Base-by-base conservation (phyloP, 2,113 vertebrate genomes). In the Leuciscus idus region DNA sequence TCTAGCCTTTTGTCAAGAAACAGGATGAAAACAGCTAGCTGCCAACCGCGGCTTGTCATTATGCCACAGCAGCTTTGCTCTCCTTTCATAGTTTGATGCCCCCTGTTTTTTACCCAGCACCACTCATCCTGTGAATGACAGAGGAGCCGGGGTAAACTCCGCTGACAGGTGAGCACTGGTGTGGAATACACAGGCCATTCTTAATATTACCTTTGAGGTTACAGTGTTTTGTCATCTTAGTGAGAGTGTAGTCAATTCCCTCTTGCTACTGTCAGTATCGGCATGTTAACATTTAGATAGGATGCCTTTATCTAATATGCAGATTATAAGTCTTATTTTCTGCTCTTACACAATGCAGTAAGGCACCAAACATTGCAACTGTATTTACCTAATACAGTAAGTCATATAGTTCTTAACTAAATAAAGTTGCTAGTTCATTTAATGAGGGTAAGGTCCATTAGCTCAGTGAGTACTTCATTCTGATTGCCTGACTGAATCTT, bases 61-160 rank as follows among this genome's bases (percentile, higher is more conserved):
- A 36, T 64, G 36, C 30, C 33, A n/a, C 66, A 79, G n/a, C 21
- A 39, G 64, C 75, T 66, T 86, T n/a, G 15, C 17, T 55, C 46
- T 75, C 43, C 46, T 86, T 62, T 70, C 19, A 50, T n/a, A 75
- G 43, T 61, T 48, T 77, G 80, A 59, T 77, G 88, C 80, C 81
- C 68, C 39, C 72, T 21, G 55, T 55, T 43, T 79, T 84, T 59
- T 80, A 50, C 30, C 43, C 23, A 83, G 73, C 50, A 15, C 61
- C 36, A 11, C 39, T 83, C 61, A 10, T 50, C n/a, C 46, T 86
- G 57, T 64, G 28, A 43, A 85, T 21, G 76, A 80, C 43, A n/a
- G 74, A 48, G 72, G 33, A 68, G 52, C 52, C 13, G 13, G 66
- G 74, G 74, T 46, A 64, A 62, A 52, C n/a, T 73, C 21, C 3